These are phyloP conservation scores for Edolisoma coerulescens DNA, from an alignment of 2,113 vertebrate genomes.

Conservation along the genomic window DNA sequence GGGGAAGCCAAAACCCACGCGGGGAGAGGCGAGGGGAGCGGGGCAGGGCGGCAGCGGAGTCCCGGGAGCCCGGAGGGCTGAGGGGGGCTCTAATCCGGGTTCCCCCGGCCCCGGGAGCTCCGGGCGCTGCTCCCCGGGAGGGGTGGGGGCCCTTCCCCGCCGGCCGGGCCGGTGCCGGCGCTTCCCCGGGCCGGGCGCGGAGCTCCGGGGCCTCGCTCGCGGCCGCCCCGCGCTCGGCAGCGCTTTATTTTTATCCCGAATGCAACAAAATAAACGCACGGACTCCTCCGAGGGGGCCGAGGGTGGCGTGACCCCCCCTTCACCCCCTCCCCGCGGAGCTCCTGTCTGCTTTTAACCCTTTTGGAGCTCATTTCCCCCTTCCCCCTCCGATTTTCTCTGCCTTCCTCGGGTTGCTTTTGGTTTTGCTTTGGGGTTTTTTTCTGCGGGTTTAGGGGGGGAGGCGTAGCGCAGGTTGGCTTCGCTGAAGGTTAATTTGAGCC, in stretches of 20 bases:
- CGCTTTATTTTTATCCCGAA: not conserved
- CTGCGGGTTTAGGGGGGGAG: accelerated
- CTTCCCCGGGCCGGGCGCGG: not conserved
- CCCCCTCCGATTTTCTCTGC: not conserved
- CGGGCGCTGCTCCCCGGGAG: not conserved
- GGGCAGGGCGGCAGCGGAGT: not conserved
- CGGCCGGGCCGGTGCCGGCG: not conserved
- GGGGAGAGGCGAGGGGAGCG: not conserved
- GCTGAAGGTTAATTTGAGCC: not conserved
- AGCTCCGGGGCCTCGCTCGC: not conserved
- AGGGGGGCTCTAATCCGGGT: accelerated
- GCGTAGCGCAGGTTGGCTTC: not conserved
- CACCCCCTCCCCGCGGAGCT: not conserved
- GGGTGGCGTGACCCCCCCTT: not conserved
- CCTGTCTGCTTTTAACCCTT: not conserved
- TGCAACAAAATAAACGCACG: not conserved
- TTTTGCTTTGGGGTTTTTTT: not conserved
- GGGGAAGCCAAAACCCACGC: not conserved
- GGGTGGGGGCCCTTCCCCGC: accelerated
- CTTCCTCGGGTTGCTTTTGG: not conserved
- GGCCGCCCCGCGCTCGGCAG: not conserved
- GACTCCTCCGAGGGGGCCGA: not conserved
- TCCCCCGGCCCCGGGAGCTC: not conserved
- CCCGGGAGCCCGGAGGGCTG: no score
- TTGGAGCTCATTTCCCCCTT: not conserved